Base-by-base conservation (phyloP, 2,113 vertebrate genomes). In the Tyrannus savana region DNA sequence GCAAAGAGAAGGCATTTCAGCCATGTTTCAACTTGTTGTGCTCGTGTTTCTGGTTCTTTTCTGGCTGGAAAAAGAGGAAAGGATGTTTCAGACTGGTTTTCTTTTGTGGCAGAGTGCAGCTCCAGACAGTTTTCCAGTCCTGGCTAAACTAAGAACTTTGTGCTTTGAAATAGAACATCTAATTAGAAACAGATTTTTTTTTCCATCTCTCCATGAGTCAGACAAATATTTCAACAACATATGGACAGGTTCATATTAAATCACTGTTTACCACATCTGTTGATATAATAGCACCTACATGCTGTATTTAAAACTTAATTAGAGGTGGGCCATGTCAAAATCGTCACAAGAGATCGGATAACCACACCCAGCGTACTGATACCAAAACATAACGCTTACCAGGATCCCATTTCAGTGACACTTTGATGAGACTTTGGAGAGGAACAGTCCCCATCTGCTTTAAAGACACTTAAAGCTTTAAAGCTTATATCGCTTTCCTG, bases 231-330 rank as follows among this genome's bases (percentile, higher is more conserved):
- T 97, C 95, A 93, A 76, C 92, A 97, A 87, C 80, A 46, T 55
- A 31, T 27, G 58, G 84, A 62, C 73, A 60, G 49, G 62, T 84
- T 96, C 79, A 42, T 84, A 93, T 78, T 95, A 97, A 97, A 97
- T 96, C 88, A 94, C 85, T 96, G 93, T 96, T 97, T 97, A 96
- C 97, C 79, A 14, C 96, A 87, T 77, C 83, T 82, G 58, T 92
- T 89, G 78, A 72, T 92, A 55, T 92, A 93, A 91, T 95, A 93
- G 88, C 86, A 96, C 80, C 86, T 77, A 39, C 87, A 80, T 84
- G 73, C 83, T 94, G 76, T 92, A 86, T 78, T 97, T 96, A 97
- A 96, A 92, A 84, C n/a, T 53, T 96, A 97, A 97, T 97, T 95
- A 96, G 92, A 93, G 83, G 60, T 73, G 58, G 90, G 56, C 88